Evolutionary conservation across 2,113 vertebrate genomes (phyloP), one percentile per base, ranked within the genome.

Genomic region (Trochalopteron elliotii): DNA sequence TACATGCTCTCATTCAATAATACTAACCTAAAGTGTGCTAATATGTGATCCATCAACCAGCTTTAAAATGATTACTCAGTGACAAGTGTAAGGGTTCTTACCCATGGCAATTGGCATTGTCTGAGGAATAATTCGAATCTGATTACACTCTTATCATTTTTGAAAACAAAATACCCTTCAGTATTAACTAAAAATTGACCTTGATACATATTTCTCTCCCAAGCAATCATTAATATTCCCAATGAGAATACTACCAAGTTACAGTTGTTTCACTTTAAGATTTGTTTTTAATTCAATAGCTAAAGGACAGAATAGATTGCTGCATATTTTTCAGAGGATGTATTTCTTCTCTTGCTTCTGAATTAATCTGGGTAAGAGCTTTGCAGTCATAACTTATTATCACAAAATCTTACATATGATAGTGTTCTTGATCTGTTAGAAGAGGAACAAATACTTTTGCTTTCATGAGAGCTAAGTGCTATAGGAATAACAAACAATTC

Each of bases 401-500:
- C 15, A 6, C 53, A 78, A 59, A 92, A 94, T 93, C 94, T 94
- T 90, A 83, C 39, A 56, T 30, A 86, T 0, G 10, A 86, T 85
- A 93, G 67, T 76, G 50, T 76, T 89, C 78, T 95, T 75, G 70
- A 93, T 91, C 37, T 74, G 93, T 89, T 79, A 89, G 89, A 96
- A 94, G 57, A 83, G 37, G 68, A 92, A 86, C 45, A 96, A 94
- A 93, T 72, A 95, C 68, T 68, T 83, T 79, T 87, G 20, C 71
- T 87, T 97, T 87, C 57, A 81, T 35, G 40, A 89, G 30, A 97
- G 96, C 52, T 61, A 89, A 93, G 60, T 75, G 85, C 77, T 96
- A 94, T 94, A 96, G 91, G 94, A 97, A 96, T 94, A 94, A 93
- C 77, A 96, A 95, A 96, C 59, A 95, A 90, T 91, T 74, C 44